Conservation (phyloP, 2,113 vertebrate species). For the Eretmochelys imbricata region DNA sequence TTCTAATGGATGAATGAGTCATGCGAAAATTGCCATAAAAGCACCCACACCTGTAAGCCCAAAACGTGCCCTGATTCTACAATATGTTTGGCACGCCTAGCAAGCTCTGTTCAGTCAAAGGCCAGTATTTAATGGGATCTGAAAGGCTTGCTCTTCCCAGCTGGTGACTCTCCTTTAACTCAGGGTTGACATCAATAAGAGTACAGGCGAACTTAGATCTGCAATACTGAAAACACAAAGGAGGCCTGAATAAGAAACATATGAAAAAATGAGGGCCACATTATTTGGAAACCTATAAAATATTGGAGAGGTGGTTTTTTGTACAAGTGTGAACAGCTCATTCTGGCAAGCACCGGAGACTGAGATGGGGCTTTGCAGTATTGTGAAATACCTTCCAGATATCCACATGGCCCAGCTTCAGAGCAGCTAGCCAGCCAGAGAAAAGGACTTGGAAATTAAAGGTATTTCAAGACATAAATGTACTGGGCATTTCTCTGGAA, state of each 20-base stretch:
- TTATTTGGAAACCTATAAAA: neutral
- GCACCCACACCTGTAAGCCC: neutral
- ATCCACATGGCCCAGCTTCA: neutral
- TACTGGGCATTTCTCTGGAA: neutral
- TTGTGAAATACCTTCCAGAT: neutral
- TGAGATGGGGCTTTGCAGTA: neutral
- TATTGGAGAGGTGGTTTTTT: neutral
- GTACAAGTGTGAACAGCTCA: neutral
- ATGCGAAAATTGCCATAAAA: neutral
- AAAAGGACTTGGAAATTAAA: neutral
- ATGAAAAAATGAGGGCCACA: neutral
- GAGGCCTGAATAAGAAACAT: neutral
- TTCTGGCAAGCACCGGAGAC: neutral
- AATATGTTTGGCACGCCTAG: neutral
- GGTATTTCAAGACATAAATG: neutral
- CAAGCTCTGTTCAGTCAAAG: neutral
- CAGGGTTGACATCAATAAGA: neutral
- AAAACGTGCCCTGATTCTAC: neutral
- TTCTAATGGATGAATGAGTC: neutral
- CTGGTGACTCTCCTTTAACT: neutral
- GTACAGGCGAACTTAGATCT: neutral
- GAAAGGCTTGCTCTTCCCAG: neutral
- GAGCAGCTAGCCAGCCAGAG: neutral
- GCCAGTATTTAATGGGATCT: neutral
- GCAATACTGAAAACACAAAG: neutral